Evolutionary conservation across 2,888 invertebrate species (phyloP).

Genomic region (Hydrotaea diabolus): DNA sequence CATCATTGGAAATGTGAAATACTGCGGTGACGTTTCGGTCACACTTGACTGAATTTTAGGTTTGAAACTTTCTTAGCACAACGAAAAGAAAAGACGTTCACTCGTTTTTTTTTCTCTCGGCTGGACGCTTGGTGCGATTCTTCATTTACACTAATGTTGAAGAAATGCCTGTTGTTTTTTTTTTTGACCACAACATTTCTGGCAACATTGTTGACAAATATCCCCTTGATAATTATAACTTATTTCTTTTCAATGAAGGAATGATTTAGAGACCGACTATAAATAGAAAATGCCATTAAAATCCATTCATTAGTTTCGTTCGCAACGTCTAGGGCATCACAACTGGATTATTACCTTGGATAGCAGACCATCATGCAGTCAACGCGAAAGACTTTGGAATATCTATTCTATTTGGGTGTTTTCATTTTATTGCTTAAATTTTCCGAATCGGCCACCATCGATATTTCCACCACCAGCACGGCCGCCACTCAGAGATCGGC

Average conservation of each 20-base stretch:
- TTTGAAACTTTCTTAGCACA: conserved; percentile 53
- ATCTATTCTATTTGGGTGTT: conserved; percentile 71
- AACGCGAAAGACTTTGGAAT: conserved; percentile 73
- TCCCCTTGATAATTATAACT: conserved; percentile 48
- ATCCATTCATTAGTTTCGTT: conserved; percentile 40
- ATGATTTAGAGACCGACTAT: conserved; percentile 41
- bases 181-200: conserved; percentile 56
- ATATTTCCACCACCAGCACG: conserved; percentile 50
- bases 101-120: conserved; percentile 1
- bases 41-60: conserved; percentile 53
- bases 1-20: conserved; percentile 21
- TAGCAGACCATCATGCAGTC: conserved; percentile 68
- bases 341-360: neutral
- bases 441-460: conserved; percentile 71
- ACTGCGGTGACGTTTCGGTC: conserved; percentile 36
- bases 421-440: conserved; percentile 72
- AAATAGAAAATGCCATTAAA: conserved; percentile 57
- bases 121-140: conserved; percentile 15
- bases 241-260: conserved; percentile 39
- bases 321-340: conserved; percentile 26
- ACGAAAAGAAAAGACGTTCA: conserved; percentile 6
- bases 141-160: conserved; percentile 25
- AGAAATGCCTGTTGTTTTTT: conserved; percentile 36
- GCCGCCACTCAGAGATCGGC: conserved; percentile 53
- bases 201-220: too few relatives aligned